Evolutionary conservation across 1,140 invertebrate genomes (phyloP).

Genomic region (Diprion similis): DNA sequence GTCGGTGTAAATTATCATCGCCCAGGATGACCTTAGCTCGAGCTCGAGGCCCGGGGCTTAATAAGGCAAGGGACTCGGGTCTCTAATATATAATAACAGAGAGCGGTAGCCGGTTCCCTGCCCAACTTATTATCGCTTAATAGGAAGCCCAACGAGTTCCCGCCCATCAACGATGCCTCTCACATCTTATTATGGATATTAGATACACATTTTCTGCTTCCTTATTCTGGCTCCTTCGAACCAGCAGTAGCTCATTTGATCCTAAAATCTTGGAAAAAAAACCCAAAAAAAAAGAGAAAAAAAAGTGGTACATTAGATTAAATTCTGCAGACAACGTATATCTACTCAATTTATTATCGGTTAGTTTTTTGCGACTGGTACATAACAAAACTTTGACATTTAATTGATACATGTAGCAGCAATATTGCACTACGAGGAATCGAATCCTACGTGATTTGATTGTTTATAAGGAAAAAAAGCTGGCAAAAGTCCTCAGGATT

Average conservation of each 20-base stretch:
- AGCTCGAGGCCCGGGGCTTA: background rate
- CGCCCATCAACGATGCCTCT: background rate
- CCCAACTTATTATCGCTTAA: conserved; percentile 1
- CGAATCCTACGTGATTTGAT: too few species aligned
- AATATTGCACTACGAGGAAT: too few species aligned
- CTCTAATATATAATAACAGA: background rate
- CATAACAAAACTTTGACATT: too few species aligned
- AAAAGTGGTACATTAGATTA: background rate
- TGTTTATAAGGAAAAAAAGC: too few species aligned
- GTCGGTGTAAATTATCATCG: conserved; percentile 4
- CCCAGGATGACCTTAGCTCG: background rate
- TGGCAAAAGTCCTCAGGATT: too few species aligned
- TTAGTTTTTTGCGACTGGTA: too few species aligned
- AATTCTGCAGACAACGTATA: background rate
- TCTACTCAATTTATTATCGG: background rate
- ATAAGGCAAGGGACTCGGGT: background rate
- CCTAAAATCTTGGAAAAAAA: background rate
- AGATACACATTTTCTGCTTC: background rate
- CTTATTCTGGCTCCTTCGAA: background rate
- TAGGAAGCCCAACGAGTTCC: background rate
- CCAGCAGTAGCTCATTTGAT: background rate
- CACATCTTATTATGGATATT: too few species aligned
- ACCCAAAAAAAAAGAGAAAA: background rate
- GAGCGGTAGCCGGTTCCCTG: conserved; percentile 4
- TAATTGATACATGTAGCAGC: too few species aligned